phyloP scores from a whole-genome alignment of 1,140 invertebrate species.

The Paraescarpia echinospica region DNA sequence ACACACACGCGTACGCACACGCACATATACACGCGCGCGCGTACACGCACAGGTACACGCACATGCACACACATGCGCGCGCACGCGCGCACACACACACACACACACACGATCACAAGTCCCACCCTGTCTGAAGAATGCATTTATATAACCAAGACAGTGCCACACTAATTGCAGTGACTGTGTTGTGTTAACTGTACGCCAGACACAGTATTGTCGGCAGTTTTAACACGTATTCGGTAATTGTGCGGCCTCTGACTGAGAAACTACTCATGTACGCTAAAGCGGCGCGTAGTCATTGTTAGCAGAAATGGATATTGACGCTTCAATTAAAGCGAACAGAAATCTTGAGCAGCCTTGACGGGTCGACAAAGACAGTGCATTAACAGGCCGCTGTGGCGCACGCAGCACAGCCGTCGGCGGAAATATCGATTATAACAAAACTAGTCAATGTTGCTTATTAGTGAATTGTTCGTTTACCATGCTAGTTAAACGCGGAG shows the following conservation, averaged over 20 bases:
- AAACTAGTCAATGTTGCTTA: slow-evolving; percentile 1
- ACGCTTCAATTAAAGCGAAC: neutral
- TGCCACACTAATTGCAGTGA: too few relatives aligned
- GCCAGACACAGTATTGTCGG: too few relatives aligned
- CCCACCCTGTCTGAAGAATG: too few relatives aligned
- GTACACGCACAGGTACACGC: too few relatives aligned
- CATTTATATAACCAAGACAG: too few relatives aligned
- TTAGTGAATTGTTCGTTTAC: neutral
- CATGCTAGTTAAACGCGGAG: neutral
- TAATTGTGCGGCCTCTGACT: neutral
- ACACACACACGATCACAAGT: too few relatives aligned
- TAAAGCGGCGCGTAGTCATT: neutral
- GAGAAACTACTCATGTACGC: neutral
- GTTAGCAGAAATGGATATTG: neutral
- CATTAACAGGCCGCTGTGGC: neutral
- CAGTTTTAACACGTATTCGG: neutral
- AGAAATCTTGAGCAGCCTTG: neutral
- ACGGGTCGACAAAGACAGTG: neutral
- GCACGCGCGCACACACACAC: neutral
- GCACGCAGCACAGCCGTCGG: neutral
- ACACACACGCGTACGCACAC: too few relatives aligned
- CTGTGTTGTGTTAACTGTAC: too few relatives aligned
- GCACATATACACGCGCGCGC: too few relatives aligned
- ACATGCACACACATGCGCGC: too few relatives aligned
- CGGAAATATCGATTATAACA: neutral